Base-by-base conservation (phyloP, 2,888 invertebrate genomes). In the Melanotus villosus region DNA sequence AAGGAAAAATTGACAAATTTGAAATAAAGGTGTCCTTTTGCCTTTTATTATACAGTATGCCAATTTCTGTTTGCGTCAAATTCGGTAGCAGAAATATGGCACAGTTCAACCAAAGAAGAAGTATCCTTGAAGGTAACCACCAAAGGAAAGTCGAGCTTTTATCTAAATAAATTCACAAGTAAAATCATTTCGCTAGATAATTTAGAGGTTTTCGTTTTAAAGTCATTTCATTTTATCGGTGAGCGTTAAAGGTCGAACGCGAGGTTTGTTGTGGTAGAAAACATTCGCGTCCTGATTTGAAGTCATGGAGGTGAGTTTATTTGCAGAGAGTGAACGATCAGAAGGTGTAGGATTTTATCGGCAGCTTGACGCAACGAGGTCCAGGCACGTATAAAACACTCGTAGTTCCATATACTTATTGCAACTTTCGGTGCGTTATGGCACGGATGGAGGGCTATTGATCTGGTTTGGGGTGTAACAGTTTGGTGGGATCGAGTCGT, bases 371-470 rank as follows among this genome's bases (percentile, higher is more conserved):
- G 60, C 59, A 63, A 70, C 32, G 58, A 73, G 73, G 74, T 71
- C 68, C 70, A 67, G 62, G 70, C 73, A 74, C 74, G 74, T 76
- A 70, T 67, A 57, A 71, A 65, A 68, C 65, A 70, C 57, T 71
- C 73, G 69, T 72, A 73, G 68, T 72, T 71, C 72, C 75, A 66
- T 76, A 72, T 30, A 26, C 71, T 73, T 74, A 73, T 73, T 72
- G 71, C 70, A 68, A 65, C 71, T 68, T 67, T 64, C 65, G 47
- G 54, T 60, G 59, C 50, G 60, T 68, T 74, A 68, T 32, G 57
- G 52, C 58, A 41, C 52, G 43, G 70, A 68, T 72, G 65, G 70
- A 68, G 47, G 21, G 26, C 32, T 65, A 65, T 65, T 50, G 65
- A 65, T 65, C 36, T 36, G 30, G 57, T 43, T 56, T 32, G 9